Evolutionary conservation across 2,113 vertebrate genomes (phyloP).

Genomic region (Lates calcarifer): DNA sequence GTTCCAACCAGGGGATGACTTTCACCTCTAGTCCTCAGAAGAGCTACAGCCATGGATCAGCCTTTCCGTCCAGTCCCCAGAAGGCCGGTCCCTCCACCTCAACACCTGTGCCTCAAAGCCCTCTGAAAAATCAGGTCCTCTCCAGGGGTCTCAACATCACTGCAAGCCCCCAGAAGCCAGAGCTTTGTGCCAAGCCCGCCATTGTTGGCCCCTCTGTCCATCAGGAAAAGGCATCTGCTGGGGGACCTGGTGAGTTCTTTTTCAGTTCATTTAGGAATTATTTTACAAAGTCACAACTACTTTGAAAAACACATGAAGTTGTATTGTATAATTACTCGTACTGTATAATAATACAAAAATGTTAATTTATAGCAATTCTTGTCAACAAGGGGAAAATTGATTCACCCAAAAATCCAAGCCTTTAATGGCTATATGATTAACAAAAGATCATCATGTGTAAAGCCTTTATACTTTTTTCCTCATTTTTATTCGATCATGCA

Average conservation of each 20-base stretch:
- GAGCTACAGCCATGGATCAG: conserved; percentile 29
- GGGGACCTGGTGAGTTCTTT: conserved; percentile 84
- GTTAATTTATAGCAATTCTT: too few relatives aligned
- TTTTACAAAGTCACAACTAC: neutral
- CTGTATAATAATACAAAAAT: too few relatives aligned
- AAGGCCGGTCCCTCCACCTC: conserved; percentile 22
- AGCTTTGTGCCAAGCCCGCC: conserved; percentile 52
- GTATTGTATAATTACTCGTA: too few relatives aligned
- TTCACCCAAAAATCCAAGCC: too few relatives aligned
- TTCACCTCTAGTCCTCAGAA: conserved; percentile 48
- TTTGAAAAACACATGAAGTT: too few relatives aligned
- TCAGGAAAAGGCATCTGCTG: conserved; percentile 78
- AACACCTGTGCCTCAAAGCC: conserved; percentile 38
- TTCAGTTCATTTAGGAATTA: neutral
- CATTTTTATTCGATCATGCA: too few relatives aligned
- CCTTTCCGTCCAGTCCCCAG: conserved; percentile 30
- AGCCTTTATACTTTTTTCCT: too few relatives aligned
- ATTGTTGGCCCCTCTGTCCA: conserved; percentile 54
- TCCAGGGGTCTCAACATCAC: conserved; percentile 19
- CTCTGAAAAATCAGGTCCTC: conserved; percentile 42
- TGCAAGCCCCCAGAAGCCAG: conserved; percentile 73
- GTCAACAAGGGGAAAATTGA: too few relatives aligned
- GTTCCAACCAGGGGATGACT: conserved; percentile 22
- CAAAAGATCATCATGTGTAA: too few relatives aligned
- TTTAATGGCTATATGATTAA: too few relatives aligned